phyloP scores from a whole-genome alignment of 2,113 vertebrate species.

The Festucalex cinctus region DNA sequence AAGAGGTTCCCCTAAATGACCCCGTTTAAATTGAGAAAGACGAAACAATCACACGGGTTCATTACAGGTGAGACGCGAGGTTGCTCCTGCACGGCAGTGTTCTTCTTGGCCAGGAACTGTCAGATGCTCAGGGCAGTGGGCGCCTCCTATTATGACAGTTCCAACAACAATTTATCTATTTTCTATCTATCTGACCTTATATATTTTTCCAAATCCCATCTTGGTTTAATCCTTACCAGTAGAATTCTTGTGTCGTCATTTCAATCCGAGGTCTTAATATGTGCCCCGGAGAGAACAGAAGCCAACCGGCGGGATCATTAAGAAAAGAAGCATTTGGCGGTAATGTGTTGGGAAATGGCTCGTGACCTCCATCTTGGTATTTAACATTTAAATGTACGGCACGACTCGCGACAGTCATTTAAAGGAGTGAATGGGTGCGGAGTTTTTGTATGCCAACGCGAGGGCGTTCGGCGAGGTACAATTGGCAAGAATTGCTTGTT shows the following conservation, averaged over 20 bases:
- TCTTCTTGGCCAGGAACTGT: too few species aligned
- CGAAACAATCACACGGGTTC: too few species aligned
- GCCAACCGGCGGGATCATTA: conserved; percentile 61
- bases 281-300: conserved; percentile 45
- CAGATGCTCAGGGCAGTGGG: too few species aligned
- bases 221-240: not conserved
- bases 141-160: too few species aligned
- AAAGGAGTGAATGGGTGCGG: conserved; percentile 15
- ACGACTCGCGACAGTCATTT: conserved; percentile 60
- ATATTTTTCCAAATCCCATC: not conserved
- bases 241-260: conserved; percentile 19
- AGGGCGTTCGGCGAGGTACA: conserved; percentile 7
- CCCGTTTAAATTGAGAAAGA: too few species aligned
- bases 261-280: conserved; percentile 36
- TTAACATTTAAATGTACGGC: conserved; percentile 67
- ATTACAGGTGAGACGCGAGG: too few species aligned
- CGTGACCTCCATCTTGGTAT: conserved; percentile 68
- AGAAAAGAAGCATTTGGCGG: conserved; percentile 67
- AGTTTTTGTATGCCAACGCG: conserved; percentile 40
- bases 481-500: conserved; percentile 26
- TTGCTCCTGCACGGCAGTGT: too few species aligned
- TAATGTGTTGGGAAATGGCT: conserved; percentile 70
- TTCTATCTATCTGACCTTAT: too few species aligned
- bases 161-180: too few species aligned
- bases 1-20: too few species aligned